Conservation (phyloP, 2,888 invertebrate species). For the Himalopsyche anomala region DNA sequence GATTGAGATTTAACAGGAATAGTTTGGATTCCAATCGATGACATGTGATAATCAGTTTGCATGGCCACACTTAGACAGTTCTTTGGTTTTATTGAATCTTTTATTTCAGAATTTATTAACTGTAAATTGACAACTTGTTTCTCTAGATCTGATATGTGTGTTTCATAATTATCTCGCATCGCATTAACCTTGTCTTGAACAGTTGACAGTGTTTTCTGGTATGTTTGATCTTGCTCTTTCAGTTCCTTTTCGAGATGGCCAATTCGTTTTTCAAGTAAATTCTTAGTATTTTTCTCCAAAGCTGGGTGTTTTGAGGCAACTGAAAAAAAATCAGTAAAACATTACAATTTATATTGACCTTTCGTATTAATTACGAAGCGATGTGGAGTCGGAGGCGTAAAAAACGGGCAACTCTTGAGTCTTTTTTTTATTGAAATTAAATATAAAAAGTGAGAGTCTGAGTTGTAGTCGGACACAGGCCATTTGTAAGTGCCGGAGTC, state of each 20-base stretch:
- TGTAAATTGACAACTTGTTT: constrained; percentile 77
- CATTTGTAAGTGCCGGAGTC: too few species aligned
- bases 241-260: constrained; percentile 83
- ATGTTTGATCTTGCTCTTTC: constrained; percentile 82
- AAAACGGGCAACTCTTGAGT: too few species aligned
- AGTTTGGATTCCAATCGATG: constrained; percentile 71
- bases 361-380: not conserved
- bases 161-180: constrained; percentile 86
- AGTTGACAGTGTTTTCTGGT: constrained; percentile 83
- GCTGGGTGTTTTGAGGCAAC: constrained; percentile 79
- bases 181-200: constrained; percentile 87
- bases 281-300: constrained; percentile 78
- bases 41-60: constrained; percentile 73
- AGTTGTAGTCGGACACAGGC: too few species aligned
- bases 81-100: constrained; percentile 75
- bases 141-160: constrained; percentile 85
- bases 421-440: too few species aligned
- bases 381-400: too few species aligned
- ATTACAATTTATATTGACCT: not conserved
- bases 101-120: constrained; percentile 74
- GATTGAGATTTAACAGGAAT: constrained; percentile 71
- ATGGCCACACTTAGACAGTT: constrained; percentile 69
- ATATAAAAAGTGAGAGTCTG: too few species aligned
- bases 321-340: constrained; percentile 66
- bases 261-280: constrained; percentile 84